These are phyloP conservation scores for Sinocyclocheilus grahami DNA, from an alignment of 2,113 vertebrate genomes.

Conservation along the genomic window DNA sequence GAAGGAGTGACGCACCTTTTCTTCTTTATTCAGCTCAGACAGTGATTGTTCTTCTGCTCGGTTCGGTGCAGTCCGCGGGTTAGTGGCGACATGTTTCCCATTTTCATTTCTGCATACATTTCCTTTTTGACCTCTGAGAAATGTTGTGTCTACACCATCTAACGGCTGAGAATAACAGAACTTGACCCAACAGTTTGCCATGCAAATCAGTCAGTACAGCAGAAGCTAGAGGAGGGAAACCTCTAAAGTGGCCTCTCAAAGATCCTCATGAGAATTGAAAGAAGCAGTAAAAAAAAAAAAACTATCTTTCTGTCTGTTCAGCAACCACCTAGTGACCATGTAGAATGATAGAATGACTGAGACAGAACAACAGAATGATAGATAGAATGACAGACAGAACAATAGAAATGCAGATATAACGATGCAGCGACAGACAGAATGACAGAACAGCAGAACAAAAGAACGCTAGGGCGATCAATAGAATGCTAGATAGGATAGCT, in stretches of 20 bases:
- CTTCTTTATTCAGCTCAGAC: slow-evolving; percentile 17
- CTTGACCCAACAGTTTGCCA: slow-evolving; percentile 9
- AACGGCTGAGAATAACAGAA: slow-evolving; percentile 4
- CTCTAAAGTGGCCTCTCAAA: not conserved
- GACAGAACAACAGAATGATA: no score
- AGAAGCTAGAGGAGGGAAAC: not conserved
- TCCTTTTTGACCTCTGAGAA: slow-evolving; percentile 22
- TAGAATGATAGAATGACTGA: no score
- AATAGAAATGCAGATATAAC: no score
- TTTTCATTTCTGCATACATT: slow-evolving; percentile 19
- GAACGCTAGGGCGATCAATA: no score
- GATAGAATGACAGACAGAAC: no score
- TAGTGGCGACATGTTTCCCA: not conserved
- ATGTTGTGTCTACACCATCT: not conserved
- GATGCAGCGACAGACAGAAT: no score
- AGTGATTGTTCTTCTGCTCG: slow-evolving; percentile 32
- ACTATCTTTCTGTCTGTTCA: no score
- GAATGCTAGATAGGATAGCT: not conserved
- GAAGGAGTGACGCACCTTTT: not conserved
- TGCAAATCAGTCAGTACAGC: slow-evolving; percentile 33
- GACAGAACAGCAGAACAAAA: no score
- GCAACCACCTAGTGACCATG: no score
- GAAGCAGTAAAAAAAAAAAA: no score
- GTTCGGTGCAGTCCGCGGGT: not conserved
- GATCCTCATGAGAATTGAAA: not conserved